phyloP scores from a whole-genome alignment of 2,797 vertebrate species.

The Spinibarbus caldwelli region DNA sequence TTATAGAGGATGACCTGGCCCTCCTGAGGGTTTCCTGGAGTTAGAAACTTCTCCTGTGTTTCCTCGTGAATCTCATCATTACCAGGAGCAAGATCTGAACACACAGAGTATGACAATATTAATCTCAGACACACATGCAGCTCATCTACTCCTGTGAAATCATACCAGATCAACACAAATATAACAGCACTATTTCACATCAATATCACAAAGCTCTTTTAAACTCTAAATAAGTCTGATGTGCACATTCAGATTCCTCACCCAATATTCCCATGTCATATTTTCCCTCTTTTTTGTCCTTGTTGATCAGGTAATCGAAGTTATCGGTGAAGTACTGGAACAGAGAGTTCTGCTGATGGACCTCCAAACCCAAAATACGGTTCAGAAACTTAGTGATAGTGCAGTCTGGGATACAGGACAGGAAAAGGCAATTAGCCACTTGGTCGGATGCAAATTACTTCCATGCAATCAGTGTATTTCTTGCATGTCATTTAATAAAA shows the following conservation, averaged over 20 bases:
- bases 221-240: neutral
- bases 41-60: conserved; percentile 91
- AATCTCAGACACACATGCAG: neutral
- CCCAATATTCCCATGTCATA: conserved; percentile 99
- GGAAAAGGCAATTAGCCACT: neutral
- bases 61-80: conserved; percentile 97
- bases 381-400: conserved; percentile 98
- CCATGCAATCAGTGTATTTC: too few species aligned
- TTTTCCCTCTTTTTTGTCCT: conserved; percentile 98
- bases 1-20: conserved; percentile 97
- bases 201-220: neutral
- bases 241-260: conserved; percentile 64
- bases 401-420: conserved; percentile 81
- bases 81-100: conserved; percentile 92
- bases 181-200: too few species aligned
- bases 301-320: conserved; percentile 94
- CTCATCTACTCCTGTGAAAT: neutral
- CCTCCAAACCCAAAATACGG: conserved; percentile 95
- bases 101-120: neutral
- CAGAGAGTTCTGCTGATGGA: conserved; percentile 94
- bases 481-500: neutral
- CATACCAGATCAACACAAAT: neutral
- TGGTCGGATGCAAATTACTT: too few species aligned
- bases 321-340: conserved; percentile 98
- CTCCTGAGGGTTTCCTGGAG: conserved; percentile 93